Base-by-base conservation (phyloP, 2,888 invertebrate genomes). In the Eledona agricola region DNA sequence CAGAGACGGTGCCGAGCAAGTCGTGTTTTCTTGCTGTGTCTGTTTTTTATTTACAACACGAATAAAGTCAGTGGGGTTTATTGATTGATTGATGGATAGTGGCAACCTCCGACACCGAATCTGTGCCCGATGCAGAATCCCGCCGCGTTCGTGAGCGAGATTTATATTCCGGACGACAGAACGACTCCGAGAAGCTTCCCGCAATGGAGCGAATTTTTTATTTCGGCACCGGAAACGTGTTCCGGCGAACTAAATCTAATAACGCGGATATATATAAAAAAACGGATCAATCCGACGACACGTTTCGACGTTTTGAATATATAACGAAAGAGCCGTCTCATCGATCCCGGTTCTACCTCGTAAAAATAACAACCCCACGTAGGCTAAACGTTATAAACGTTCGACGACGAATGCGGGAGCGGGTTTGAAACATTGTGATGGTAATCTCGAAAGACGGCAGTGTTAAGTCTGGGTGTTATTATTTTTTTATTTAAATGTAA, bases 21-120 rank as follows among this genome's bases (percentile, higher is more conserved):
- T n/a, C n/a, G n/a, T n/a, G n/a, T n/a, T n/a, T n/a, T n/a, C n/a
- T n/a, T n/a, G n/a, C n/a, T n/a, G 34, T 16, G 19, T 17, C 1
- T 34, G 1, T 38, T 9, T 16, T 35, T 35, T 35, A 23, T 35
- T 13, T 35, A 22, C 23, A 23, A 35, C 22, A 13, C 13, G 6
- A 23, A 25, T 38, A 25, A 23, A 37, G 10, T 13, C 26, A 6
- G 23, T 25, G 11, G 10, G 26, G 17, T n/a, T 26, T 40, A 40
- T 40, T 43, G 43, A 43, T 43, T 43, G 43, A 43, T 43, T 31
- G 31, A 43, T 43, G 31, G 43, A 31, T 43, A 43, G 26, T 43
- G 43, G 43, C 17, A 31, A 31, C 20, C 43, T 31, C 43, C 10
- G 31, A 43, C 43, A 43, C 43, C 31, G 31, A 29, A 17, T 31